Base-by-base conservation (phyloP, 2,888 invertebrate genomes). In the Netelia melanura region DNA sequence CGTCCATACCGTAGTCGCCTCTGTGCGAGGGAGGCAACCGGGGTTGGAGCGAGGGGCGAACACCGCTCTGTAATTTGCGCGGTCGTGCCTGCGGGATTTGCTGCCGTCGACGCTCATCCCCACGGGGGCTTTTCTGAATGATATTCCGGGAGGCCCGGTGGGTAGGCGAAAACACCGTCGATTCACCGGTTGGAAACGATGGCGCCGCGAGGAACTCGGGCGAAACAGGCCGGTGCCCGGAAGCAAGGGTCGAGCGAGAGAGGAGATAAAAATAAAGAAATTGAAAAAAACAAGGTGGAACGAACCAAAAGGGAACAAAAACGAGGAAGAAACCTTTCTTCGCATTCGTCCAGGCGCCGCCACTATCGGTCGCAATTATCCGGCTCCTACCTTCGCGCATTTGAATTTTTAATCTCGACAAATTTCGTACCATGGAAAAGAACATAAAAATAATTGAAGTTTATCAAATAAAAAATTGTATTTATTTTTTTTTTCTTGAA, bases 11-110 rank as follows among this genome's bases (percentile, higher is more conserved):
- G 14, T 10, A 65, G 79, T 48, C 62, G 79, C 76, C 38, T 72
- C 61, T 78, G 72, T 68, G 79, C 80, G 82, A 85, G 80, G 79
- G 85, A 84, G 79, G 76, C 78, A 72, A 82, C 68, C 17, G 71
- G 62, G 72, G 62, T 23, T 25, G 71, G 21, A 65, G 65, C 77
- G 79, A 72, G 62, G 78, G 44, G 30, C 77, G 78, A 48, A 83
- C 86, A 86, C 89, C 89, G 89, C 90, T 89, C 92, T 92, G 90
- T 92, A 92, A 92, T 92, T 92, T 92, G 90, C 89, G 91, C 91
- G 91, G 90, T 91, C 90, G 89, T 90, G 91, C 91, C 91, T 87
- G 89, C 84, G 85, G 91, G 90, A 88, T 90, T 88, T 74, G 83
- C 77, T 82, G 78, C 86, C 86, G 87, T 86, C 76, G 65, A 77